A percentile compares a stretch with the other conserved stretches of the same genome.
phyloP scores from a whole-genome alignment of 2,888 invertebrate species.

The Epinotia nisella region DNA sequence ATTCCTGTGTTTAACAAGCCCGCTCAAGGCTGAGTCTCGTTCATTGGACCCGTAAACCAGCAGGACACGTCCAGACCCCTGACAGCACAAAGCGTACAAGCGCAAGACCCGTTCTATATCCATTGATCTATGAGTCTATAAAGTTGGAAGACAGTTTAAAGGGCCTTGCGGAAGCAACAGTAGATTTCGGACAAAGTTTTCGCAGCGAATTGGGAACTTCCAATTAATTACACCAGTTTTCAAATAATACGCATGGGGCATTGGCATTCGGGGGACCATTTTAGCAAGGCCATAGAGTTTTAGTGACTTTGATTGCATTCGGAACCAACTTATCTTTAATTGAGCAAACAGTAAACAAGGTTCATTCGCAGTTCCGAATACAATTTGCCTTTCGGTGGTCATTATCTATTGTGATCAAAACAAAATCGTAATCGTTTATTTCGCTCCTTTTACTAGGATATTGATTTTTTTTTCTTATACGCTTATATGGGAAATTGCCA shows the following conservation, averaged over 20 bases:
- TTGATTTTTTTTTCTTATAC: not conserved
- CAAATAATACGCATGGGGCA: constrained; percentile 20
- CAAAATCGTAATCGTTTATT: not conserved
- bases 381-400: not conserved
- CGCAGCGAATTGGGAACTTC: constrained; percentile 26
- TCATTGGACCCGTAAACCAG: constrained; percentile 26
- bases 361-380: too few species aligned
- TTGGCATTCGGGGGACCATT: not conserved
- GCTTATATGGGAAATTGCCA: too few species aligned
- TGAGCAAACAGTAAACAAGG: not conserved
- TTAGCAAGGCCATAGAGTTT: not conserved
- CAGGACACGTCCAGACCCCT: constrained; percentile 23
- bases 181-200: constrained; percentile 29
- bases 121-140: constrained; percentile 41
- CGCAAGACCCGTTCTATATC: constrained; percentile 26
- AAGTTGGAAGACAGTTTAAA: constrained; percentile 40
- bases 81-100: constrained; percentile 40
- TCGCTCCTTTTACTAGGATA: not conserved
- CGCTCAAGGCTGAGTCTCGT: constrained; percentile 35
- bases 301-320: constrained; percentile 7
- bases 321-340: constrained; percentile 5
- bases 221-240: constrained; percentile 30
- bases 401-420: constrained; percentile 5
- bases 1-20: constrained; percentile 18
- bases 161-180: constrained; percentile 38